These are phyloP conservation scores for Channallabes apus DNA, from an alignment of 2,797 vertebrate species.

Conservation along the genomic window DNA sequence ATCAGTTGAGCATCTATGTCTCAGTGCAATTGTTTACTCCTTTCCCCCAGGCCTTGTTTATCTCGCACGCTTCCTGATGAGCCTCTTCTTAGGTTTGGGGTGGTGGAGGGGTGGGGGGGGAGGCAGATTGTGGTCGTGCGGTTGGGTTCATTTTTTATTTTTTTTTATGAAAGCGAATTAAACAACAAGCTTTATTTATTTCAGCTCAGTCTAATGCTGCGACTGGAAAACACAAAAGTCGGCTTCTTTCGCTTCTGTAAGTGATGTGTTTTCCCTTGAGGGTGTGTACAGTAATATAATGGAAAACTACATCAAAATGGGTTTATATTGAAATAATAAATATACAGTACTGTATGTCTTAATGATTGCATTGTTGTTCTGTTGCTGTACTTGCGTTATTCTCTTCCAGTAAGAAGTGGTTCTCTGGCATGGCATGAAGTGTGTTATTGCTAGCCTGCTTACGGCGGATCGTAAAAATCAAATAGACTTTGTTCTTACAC, in stretches of 20 bases:
- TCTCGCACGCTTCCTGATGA: slow-evolving; percentile 65
- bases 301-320: not conserved
- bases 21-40: slow-evolving; percentile 61
- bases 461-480: not conserved
- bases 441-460: not conserved
- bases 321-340: not conserved
- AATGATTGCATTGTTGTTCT: not conserved
- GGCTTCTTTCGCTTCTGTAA: slow-evolving; percentile 17
- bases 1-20: slow-evolving; percentile 62
- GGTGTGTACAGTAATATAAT: not conserved
- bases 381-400: not conserved
- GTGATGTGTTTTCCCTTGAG: not conserved
- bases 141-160: not conserved
- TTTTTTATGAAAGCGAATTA: not conserved
- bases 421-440: not conserved
- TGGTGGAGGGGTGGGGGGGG: not conserved
- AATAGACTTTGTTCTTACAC: not conserved
- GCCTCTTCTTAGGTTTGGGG: slow-evolving; percentile 50
- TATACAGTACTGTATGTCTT: too few species aligned
- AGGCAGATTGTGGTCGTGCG: slow-evolving; percentile 40
- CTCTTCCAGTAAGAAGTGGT: not conserved
- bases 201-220: slow-evolving; percentile 57
- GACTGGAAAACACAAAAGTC: slow-evolving; percentile 19
- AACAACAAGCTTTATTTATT: slow-evolving; percentile 62
- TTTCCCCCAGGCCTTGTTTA: slow-evolving; percentile 65